Base-by-base conservation (phyloP, 2,888 invertebrate species). In the Diloba caeruleocephala region DNA sequence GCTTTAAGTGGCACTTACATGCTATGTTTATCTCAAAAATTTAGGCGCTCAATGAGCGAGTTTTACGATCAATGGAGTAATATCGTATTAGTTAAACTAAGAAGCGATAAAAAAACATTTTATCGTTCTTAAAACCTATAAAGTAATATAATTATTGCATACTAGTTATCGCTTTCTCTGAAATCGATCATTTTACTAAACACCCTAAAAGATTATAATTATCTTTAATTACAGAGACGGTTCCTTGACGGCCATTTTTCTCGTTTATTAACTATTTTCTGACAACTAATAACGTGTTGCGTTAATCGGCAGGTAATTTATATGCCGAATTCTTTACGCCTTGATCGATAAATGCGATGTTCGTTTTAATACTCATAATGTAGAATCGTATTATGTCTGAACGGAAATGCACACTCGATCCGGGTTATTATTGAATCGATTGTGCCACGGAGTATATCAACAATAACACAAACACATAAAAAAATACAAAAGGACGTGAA, bases 301-400 rank as follows among this genome's bases (percentile, higher is more conserved):
- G 75, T 80, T 88, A 87, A 90, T 85, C 84, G 87, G 81, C 78
- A 79, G 74, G 81, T 90, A 90, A 91, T 90, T 90, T 90, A 90
- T 89, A 84, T 79, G 79, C 78, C 79, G 71, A 82, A 85, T 84
- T 85, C 80, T 80, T 77, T 82, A 89, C 88, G 88, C 88, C 87
- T 81, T 79, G 76, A 70, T 71, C 79, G 74, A 86, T 87, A 88
- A 85, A 88, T 82, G 61, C 76, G 73, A 79, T 81, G 78, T 76
- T 80, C 80, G 74, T 77, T 64, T 85, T 88, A 79, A 76, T 77
- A 80, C 79, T 76, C 71, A 76, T 71, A 76, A 53, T 19, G 21
- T 31, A 10, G 25, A 13, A 31, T 37, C 38, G 45, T 31, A 25
- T 61, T 65, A 38, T 55, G 41, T 57, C 77, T 77, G 78, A 81